Evolutionary conservation across 2,888 invertebrate species (phyloP), one percentile per base, ranked within the genome.

Genomic region (Polyommatus iphigenia): DNA sequence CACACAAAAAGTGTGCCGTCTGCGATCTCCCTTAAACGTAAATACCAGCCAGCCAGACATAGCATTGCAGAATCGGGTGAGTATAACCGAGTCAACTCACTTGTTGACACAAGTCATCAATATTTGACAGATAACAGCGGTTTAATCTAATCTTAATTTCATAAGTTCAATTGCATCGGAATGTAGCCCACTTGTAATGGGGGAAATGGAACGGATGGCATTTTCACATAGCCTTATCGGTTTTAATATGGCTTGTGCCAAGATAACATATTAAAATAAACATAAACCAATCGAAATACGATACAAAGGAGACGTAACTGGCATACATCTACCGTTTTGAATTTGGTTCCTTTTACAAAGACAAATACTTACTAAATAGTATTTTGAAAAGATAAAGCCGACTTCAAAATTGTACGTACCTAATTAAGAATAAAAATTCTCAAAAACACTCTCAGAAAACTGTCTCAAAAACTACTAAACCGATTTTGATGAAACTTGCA

Each of bases 121-220:
- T 72, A 72, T 72, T 72, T 72, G 72, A 72, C 72, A 41, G 72
- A 72, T 72, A 72, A 72, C 36, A 8, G 41, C 20, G 20, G 71
- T 18, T 18, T 32, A 36, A 72, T 72, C 72, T 72, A 41, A 72
- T 72, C 72, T 72, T 72, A 72, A 72, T 72, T 72, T 41, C 72
- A 72, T 41, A 72, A 46, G 72, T 72, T 72, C 20, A 72, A 72
- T 72, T 72, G 72, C 72, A 72, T n/a, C 2, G 72, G 72, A 72
- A 72, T 72, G 72, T 72, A 72, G 41, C n/a, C 72, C 72, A 72
- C 72, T 72, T 72, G 13, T 46, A 72, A 72, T 13, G 46, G 10
- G 72, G 72, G 20, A 41, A 72, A 10, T 72, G 72, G 72, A 10
- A 41, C 72, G 46, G 62, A 67, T 67, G 62, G 24, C 62, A 29